Base-by-base conservation (phyloP, 2,797 vertebrate species). In the Pangasius sanitwongsei region DNA sequence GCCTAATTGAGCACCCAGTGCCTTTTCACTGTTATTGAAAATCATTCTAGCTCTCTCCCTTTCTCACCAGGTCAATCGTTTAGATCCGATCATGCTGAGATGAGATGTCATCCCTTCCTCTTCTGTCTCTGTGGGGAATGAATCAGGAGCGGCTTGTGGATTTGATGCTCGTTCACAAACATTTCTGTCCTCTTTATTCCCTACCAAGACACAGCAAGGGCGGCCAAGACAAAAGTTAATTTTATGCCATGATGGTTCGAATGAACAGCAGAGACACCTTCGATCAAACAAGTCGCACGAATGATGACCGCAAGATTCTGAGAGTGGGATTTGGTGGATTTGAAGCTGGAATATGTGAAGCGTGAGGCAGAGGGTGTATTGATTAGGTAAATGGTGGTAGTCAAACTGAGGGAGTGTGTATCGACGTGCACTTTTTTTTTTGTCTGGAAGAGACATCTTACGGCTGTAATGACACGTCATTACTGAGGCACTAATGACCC, bases 231-330 rank as follows among this genome's bases (percentile, higher is more conserved):
- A 63, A 50, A 31, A 23, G 34, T 61, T 74, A n/a, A 86, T 63
- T 48, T 86, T 37, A 63, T 63, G 55, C 77, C 65, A 9, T 12
- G 15, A 87, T 67, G 77, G 37, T 84, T 78, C n/a, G 80, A 83
- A 82, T n/a, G 69, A 82, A 83, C 34, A 67, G 59, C 72, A 2
- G 48, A 78, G 82, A 57, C n/a, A 20, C 75, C 75, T 7, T 89
- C 85, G 61, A 91, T 90, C 90, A 57, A 83, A 77, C 81, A 85
- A 70, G 61, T 50, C 85, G 37, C 28, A 34, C 16, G n/a, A 80
- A 48, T 75, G 72, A 44, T 4, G 61, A 16, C 44, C 15, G 86
- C 48, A 61, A 8, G 25, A 83, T 81, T 87, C 48, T 59, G 41
- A 70, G 53, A 16, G 65, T 55, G 34, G 55, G 91, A 87, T 57